Evolutionary conservation across 2,888 invertebrate genomes (phyloP).

Genomic region (Malacosoma neustria): DNA sequence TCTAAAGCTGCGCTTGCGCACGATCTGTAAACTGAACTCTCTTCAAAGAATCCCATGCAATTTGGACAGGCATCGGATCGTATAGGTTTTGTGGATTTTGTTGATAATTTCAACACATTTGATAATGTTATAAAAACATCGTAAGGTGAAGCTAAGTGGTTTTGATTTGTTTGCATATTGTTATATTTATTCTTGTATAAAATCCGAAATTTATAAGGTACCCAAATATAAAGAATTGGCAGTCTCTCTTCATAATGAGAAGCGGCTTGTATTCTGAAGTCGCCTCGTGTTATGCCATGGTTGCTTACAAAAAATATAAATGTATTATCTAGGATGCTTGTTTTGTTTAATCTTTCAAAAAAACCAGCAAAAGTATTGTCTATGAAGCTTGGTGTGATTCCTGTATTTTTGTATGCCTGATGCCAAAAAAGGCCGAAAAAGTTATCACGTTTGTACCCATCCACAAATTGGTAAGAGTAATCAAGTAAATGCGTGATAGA

Average conservation of each 20-base stretch:
- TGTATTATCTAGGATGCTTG: slow-evolving; percentile 75
- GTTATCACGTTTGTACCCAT: slow-evolving; percentile 72
- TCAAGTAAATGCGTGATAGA: slow-evolving; percentile 79
- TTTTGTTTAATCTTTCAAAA: slow-evolving; percentile 62
- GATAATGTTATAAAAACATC: slow-evolving; percentile 81
- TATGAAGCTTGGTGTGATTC: slow-evolving; percentile 45
- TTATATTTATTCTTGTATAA: slow-evolving; percentile 65
- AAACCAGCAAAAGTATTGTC: slow-evolving; percentile 73
- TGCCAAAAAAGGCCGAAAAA: slow-evolving; percentile 86
- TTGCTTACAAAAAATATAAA: slow-evolving; percentile 83
- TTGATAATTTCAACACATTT: slow-evolving; percentile 70
- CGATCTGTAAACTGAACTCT: slow-evolving; percentile 72
- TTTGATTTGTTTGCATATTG: slow-evolving; percentile 75
- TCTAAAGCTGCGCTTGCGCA: slow-evolving; percentile 79
- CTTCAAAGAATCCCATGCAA: slow-evolving; percentile 76
- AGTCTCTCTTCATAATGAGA: slow-evolving; percentile 85
- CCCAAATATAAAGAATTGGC: slow-evolving; percentile 81
- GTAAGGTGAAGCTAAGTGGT: slow-evolving; percentile 80
- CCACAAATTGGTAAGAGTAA: slow-evolving; percentile 77
- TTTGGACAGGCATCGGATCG: slow-evolving; percentile 71
- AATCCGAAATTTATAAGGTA: slow-evolving; percentile 76
- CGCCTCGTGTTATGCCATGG: slow-evolving; percentile 83
- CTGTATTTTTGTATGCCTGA: slow-evolving; percentile 35
- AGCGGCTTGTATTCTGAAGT: slow-evolving; percentile 76
- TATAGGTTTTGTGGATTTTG: slow-evolving; percentile 17